Evolutionary conservation across 2,797 vertebrate genomes (phyloP), one percentile per base, ranked within the genome.

Genomic region (Apogon talboti): DNA sequence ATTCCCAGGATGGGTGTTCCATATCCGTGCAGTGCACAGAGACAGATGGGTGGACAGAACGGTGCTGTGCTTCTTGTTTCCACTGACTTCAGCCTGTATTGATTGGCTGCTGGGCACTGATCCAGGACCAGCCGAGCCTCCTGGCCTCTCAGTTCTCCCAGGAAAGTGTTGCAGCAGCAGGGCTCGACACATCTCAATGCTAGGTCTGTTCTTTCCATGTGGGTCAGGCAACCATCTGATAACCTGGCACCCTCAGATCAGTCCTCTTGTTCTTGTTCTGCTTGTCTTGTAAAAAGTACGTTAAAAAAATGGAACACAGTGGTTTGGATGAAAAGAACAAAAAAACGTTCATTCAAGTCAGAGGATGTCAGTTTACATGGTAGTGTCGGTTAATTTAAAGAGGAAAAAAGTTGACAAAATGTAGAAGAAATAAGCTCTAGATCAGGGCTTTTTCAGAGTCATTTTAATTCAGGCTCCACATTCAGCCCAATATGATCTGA

Each of bases 61-160:
- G 61, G 68, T 69, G 59, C 70, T 51, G 91, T 58, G 83, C 62
- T 78, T 89, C 16, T 52, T 84, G 69, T 84, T 89, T 90, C 85
- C 79, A 89, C 83, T 90, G 84, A 92, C 92, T 91, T 87, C 79
- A 79, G 67, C 78, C 87, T 82, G 85, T 87, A 94, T 92, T 87
- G 94, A 95, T 93, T 84, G 90, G 87, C 64, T 86, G 52, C 58
- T 52, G 79, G 92, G 90, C 90, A 81, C 84, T 46, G 70, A 54
- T 90, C 94, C 92, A 94, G 71, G 50, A 87, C 21, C 64, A 84
- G 83, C 52, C 24, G 2, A 58, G 78, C 45, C 62, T 40, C 69
- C 72, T 74, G 78, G 86, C 79, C 81, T 88, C 84, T 81, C 74
- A 65, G 71, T 84, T 81, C 85, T 71, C 5, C 81, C 79, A 69